Evolutionary conservation across 2,113 vertebrate genomes (phyloP), one percentile per base, ranked within the genome.

Genomic region (Seriola aureovittata): DNA sequence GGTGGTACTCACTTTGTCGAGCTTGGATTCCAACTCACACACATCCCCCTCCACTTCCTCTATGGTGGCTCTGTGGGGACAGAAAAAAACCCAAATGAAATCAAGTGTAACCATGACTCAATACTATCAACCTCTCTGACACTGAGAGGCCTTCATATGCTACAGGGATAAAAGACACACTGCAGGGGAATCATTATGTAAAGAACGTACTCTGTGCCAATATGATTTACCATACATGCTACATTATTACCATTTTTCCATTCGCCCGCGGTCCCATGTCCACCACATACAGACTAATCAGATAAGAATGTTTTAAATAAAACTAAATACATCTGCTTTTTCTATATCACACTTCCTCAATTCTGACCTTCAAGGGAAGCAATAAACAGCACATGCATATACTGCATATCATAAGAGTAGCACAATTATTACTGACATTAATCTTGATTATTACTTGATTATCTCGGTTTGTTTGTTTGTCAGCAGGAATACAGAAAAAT

Each of bases 41-140:
- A 99, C 97, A 94, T 99, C 98, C 82, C 97, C 97, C 94, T 99
- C 98, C 79, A 99, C 98, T 92, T 99, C 98, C 95, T 99, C 98
- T 92, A 99, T 95, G 88, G 97, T 96, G 80, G 98, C 98, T 94
- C 98, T 99, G 92, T 67, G 25, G 68, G 25, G 73, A 69, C 62
- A 88, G 40, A 84, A 66, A 46, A 79, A 54, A 63, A 29, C 29
- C 29, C 29, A 40, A 78, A 44, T 83, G 16, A 84, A 69, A 48
- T 74, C 21, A 23, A 68, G 21, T 69, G 13, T 32, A n/a, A 58
- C 19, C 12, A 54, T 48, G 58, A 81, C 44, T 46, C 32, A 75
- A 59, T 60, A 71, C 23, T 25, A 32, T 42, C 25, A 40, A 52
- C 57, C 71, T 62, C 50, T 73, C 1, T 1, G 65, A 59, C 58